These are phyloP conservation scores for Ciconia nigra DNA, from an alignment of 2,797 vertebrate species.

Conservation along the genomic window DNA sequence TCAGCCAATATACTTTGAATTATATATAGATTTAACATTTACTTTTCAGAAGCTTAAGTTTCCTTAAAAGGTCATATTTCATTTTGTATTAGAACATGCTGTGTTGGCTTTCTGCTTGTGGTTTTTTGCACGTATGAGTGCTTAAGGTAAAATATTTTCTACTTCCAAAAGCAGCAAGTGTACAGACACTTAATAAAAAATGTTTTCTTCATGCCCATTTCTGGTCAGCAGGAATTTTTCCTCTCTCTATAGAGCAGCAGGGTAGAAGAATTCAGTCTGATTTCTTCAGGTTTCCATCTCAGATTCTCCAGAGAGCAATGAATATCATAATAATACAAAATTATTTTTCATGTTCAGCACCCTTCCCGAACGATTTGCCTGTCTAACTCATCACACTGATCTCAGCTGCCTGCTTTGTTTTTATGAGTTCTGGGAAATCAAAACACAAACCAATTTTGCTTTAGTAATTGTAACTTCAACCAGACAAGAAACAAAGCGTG, in stretches of 20 bases:
- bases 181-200: background rate
- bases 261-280: background rate
- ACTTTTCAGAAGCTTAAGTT: background rate
- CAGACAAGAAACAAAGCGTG: background rate
- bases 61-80: slow-evolving; percentile 54
- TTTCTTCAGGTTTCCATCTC: background rate
- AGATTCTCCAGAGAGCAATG: background rate
- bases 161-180: background rate
- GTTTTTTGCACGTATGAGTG: background rate
- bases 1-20: background rate
- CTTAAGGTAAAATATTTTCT: slow-evolving; percentile 23
- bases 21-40: slow-evolving; percentile 38
- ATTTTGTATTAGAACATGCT: slow-evolving; percentile 33
- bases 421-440: background rate
- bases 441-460: background rate
- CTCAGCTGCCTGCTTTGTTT: background rate
- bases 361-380: background rate
- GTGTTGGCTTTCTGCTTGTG: background rate
- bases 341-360: background rate
- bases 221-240: background rate
- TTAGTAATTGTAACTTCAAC: background rate
- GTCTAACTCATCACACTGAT: background rate
- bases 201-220: background rate
- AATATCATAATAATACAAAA: background rate
- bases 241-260: background rate